A percentile compares a stretch with the other conserved stretches of the same genome.
Conservation (phyloP, 2,113 vertebrate genomes). For the Arvicanthis niloticus region DNA sequence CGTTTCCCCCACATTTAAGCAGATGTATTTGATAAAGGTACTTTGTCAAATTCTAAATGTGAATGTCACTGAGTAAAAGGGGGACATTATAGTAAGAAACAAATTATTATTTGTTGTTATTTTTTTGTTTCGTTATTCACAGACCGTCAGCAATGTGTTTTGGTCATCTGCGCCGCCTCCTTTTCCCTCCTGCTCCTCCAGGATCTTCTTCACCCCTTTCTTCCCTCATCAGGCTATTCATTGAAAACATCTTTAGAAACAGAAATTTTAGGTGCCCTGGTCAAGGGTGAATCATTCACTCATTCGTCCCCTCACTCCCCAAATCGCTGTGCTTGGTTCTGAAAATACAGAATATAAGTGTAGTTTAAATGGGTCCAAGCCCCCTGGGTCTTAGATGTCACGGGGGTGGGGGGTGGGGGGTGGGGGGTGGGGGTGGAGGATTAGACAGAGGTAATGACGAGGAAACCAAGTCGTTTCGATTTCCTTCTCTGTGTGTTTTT, state of each 20-base stretch:
- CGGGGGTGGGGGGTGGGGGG: rapidly evolving
- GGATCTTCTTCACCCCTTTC: too few species aligned
- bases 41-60: background rate
- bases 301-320: background rate
- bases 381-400: too few species aligned
- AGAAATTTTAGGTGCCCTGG: background rate
- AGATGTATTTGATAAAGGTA: background rate
- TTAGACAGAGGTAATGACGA: background rate
- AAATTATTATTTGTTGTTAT: background rate
- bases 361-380: background rate
- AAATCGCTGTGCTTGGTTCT: background rate
- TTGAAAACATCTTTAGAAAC: background rate
- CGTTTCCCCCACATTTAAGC: background rate
- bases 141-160: background rate
- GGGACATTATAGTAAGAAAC: background rate
- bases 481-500: background rate
- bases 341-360: background rate
- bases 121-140: background rate
- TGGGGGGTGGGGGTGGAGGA: too few species aligned
- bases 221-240: background rate
- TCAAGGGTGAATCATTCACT: background rate
- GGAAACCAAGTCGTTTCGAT: background rate
- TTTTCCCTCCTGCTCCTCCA: background rate
- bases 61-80: background rate
- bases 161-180: too few species aligned